A percentile compares a stretch with the other conserved stretches of the same genome.
Conservation (phyloP, 2,888 invertebrate genomes). For the Mechanitis messenoides region DNA sequence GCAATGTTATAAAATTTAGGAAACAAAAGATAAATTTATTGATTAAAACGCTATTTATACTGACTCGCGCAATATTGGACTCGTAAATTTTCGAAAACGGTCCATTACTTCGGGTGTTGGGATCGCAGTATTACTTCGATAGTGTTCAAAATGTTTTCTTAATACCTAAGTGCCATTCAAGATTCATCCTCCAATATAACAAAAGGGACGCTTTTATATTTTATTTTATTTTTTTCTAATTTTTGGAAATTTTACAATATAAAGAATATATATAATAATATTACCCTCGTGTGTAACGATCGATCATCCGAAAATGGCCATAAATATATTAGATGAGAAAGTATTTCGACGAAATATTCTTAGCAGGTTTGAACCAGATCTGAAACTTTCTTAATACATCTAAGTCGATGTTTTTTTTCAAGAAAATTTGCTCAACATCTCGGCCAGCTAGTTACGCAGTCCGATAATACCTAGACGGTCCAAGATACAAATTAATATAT, state of each 20-base stretch:
- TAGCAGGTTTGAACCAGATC: conserved; percentile 37
- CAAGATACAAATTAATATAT: no score
- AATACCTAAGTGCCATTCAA: no score
- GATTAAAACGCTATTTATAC: background rate
- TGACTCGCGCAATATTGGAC: background rate
- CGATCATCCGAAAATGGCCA: conserved; percentile 35
- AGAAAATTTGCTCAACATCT: conserved; percentile 25
- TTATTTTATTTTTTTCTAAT: no score
- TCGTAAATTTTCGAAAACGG: conserved; percentile 5
- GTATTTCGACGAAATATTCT: conserved; percentile 46
- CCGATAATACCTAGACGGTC: no score
- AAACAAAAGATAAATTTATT: no score
- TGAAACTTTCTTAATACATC: conserved; percentile 51
- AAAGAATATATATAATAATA: conserved; percentile 26
- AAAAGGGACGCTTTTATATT: no score
- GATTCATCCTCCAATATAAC: no score
- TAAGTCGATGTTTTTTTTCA: conserved; percentile 20
- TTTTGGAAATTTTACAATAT: conserved; percentile 12
- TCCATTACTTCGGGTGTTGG: background rate
- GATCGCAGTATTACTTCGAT: background rate
- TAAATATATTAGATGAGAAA: conserved; percentile 42
- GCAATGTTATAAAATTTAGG: no score
- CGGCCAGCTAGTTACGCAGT: conserved; percentile 12
- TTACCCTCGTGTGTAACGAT: conserved; percentile 38
- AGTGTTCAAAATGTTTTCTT: background rate